Base-by-base conservation (phyloP, 2,888 invertebrate genomes). In the Parnassius smintheus region DNA sequence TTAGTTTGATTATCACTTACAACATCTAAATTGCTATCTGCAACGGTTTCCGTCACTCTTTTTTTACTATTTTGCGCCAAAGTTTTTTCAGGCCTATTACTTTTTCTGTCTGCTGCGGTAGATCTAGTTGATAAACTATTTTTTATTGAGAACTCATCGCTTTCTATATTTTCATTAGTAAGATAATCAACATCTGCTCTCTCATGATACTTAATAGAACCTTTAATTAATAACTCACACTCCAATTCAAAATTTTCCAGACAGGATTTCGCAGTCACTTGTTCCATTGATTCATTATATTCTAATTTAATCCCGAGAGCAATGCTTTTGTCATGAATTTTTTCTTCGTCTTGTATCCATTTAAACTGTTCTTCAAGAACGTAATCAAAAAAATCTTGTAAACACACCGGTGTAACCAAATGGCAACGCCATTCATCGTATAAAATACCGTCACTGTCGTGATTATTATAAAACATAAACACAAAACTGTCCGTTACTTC, bases 341-440 rank as follows among this genome's bases (percentile, higher is more conserved):
- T 79, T 78, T 90, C 90, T 72, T 88, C 83, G 4, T 80, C 77
- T 73, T 85, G 76, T 56, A 93, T 83, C 93, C 93, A 93, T 9
- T 86, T 85, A 68, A 81, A 84, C 65, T 92, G 82, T 70, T 93
- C 93, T 64, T 88, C 85, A 56, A 88, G 74, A 41, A 92, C 84
- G 73, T 88, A 93, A 68, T 93, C 89, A 74, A 89, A 91, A 75
- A 93, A 93, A 70, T 93, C 93, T 77, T 91, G 88, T 52, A 93
- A 77, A 67, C 92, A 91, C 41, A 93, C 72, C 3, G 93, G 89
- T 50, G 93, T 93, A 7, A 85, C 74, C 65, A 93, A 76, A 73
- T 91, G 88, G 72, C 82, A 77, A 9, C 88, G 83, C 92, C 92
- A 92, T 70, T 90, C 89, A 50, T 88, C 82, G 41, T 83, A 78